Percentiles rank a stretch among this genome's conserved stretches.
Conservation (phyloP, 2,888 invertebrate species). For the Drosophila ustulata region DNA sequence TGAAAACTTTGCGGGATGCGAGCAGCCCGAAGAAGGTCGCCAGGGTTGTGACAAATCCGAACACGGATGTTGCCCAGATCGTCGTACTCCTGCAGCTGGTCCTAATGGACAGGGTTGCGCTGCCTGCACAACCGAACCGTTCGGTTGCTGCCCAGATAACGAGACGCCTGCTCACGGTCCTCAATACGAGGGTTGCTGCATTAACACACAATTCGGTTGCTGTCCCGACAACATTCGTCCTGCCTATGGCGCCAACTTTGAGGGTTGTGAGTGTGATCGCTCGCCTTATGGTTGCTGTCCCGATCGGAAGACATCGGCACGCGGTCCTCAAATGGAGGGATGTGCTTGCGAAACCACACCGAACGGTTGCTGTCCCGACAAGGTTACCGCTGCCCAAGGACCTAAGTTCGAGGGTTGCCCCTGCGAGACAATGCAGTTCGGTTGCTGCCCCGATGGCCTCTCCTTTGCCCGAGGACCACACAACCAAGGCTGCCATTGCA, state of each 20-base stretch:
- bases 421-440: conserved; percentile 94
- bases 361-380: conserved; percentile 94
- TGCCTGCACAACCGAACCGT: conserved; percentile 88
- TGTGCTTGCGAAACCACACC: conserved; percentile 91
- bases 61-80: conserved; percentile 92
- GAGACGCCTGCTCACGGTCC: conserved; percentile 94
- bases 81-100: conserved; percentile 88
- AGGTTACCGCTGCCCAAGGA: conserved; percentile 91
- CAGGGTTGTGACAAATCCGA: conserved; percentile 86
- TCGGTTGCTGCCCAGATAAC: conserved; percentile 95
- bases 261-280: conserved; percentile 92
- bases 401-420: conserved; percentile 92
- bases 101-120: conserved; percentile 91
- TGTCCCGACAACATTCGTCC: conserved; percentile 94
- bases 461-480: conserved; percentile 91
- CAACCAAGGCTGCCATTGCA: conserved; percentile 91
- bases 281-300: conserved; percentile 94
- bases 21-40: conserved; percentile 46
- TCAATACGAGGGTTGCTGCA: conserved; percentile 92
- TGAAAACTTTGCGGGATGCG: conserved; percentile 81
- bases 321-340: conserved; percentile 92
- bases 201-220: conserved; percentile 91
- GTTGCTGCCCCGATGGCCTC: conserved; percentile 95
- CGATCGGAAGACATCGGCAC: conserved; percentile 91
- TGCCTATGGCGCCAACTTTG: conserved; percentile 91